Conservation (phyloP, 2,797 vertebrate genomes). For the Rhinella marina region DNA sequence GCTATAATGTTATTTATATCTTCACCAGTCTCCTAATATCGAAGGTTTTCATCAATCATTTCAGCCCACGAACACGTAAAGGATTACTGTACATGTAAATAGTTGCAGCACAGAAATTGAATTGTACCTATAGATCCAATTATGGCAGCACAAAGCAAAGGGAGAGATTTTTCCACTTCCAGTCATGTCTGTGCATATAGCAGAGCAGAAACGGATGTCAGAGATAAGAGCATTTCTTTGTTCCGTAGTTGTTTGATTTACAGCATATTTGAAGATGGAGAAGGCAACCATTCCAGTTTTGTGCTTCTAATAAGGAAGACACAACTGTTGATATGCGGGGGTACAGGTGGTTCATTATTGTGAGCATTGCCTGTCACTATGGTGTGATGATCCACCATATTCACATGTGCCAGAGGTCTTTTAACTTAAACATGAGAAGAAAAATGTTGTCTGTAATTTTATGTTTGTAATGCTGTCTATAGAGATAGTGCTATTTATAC, state of each 20-base stretch:
- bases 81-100: neutral
- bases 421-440: constrained; percentile 63
- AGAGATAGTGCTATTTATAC: constrained; percentile 66
- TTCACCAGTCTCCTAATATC: constrained; percentile 1
- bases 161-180: neutral
- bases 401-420: constrained; percentile 27
- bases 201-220: neutral
- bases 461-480: constrained; percentile 61
- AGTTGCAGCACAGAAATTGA: neutral
- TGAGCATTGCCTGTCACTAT: neutral
- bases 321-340: neutral
- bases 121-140: constrained; percentile 8
- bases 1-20: neutral
- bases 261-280: neutral
- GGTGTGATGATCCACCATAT: neutral
- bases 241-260: neutral
- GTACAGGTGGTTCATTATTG: constrained; percentile 7
- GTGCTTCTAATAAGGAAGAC: neutral
- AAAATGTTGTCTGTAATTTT: constrained; percentile 64
- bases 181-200: neutral
- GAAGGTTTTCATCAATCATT: constrained; percentile 3
- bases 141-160: neutral
- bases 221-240: constrained; percentile 11
- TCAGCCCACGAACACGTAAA: neutral
- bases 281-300: neutral